Conservation (phyloP, 2,797 vertebrate genomes). For the Pelobates cultripes region DNA sequence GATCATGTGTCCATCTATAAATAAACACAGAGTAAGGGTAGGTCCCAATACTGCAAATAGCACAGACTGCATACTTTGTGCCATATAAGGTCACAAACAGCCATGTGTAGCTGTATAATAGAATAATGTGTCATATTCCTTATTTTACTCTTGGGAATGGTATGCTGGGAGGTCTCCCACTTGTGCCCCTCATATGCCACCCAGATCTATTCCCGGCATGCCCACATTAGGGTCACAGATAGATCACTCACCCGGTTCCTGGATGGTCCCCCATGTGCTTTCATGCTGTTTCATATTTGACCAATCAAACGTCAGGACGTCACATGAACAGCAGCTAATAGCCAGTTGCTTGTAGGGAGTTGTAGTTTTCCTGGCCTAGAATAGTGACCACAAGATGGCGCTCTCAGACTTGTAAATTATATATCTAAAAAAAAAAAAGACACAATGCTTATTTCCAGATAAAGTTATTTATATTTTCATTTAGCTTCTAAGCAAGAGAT, state of each 20-base stretch:
- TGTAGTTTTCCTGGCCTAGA: background rate
- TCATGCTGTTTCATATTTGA: background rate
- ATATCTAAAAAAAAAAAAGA: too few species aligned
- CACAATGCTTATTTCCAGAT: too few species aligned
- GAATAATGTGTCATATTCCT: too few species aligned
- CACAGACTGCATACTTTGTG: background rate
- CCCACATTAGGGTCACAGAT: background rate
- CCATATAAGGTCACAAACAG: background rate
- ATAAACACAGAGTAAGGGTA: too few species aligned
- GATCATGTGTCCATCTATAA: too few species aligned
- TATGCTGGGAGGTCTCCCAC: too few species aligned
- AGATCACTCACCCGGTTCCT: constrained; percentile 13
- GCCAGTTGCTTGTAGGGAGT: constrained; percentile 10
- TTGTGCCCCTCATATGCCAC: too few species aligned
- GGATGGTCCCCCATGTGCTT: constrained; percentile 33
- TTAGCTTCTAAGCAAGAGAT: too few species aligned
- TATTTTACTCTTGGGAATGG: too few species aligned
- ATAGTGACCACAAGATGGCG: background rate
- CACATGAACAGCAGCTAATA: background rate
- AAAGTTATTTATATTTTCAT: too few species aligned
- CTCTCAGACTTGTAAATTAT: background rate
- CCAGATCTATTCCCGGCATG: too few species aligned
- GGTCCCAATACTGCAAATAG: background rate
- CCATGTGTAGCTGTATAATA: too few species aligned
- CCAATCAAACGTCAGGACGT: constrained; percentile 18